Evolutionary conservation across 2,797 vertebrate species (phyloP), one percentile per base, ranked within the genome.

Genomic region (Catharus ustulatus): DNA sequence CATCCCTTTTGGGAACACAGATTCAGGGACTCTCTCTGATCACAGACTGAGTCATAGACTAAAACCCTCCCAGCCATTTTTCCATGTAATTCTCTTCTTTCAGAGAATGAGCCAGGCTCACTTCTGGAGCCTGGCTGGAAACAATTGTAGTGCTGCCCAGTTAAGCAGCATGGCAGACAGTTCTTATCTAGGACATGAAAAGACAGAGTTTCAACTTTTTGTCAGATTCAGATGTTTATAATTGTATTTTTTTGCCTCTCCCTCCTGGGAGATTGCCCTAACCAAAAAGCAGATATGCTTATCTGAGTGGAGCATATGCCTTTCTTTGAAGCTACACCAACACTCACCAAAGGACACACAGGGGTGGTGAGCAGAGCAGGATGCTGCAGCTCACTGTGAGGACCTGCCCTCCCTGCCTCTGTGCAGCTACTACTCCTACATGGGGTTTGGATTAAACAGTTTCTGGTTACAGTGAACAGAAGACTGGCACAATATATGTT

Each of bases 341-440:
- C 19, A 2, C 24, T 63, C 42, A 32, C 43, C 34, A 18, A 36
- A 57, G 52, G 43, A 23, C 38, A 14, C 0, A 12, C 0, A 4
- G 30, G 6, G 55, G 36, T 49, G 54, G 26, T 48, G 40, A 48
- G 71, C 62, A 64, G 77, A 49, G 62, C 62, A 48, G 81, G 69
- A 4, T 22, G 15, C 34, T 40, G 38, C 29, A 11, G 62, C 15
- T 17, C 19, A 7, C 61, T 27, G 13, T 6, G 54, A 38, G 54
- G 43, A 36, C 4, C 22, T 63, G 21, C 11, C 20, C 11, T 49
- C 76, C 42, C 58, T 80, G 34, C 19, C 49, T 15, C 20, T 24
- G 21, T 7, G 67, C 46, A 71, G n/a, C 42, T 57, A 2, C 54
- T 30, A 24, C 0, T 63, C 46, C 42, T 59, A 5, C 4, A 1